Evolutionary conservation across 2,888 invertebrate species (phyloP).

Genomic region (Ectropis crepuscularia): DNA sequence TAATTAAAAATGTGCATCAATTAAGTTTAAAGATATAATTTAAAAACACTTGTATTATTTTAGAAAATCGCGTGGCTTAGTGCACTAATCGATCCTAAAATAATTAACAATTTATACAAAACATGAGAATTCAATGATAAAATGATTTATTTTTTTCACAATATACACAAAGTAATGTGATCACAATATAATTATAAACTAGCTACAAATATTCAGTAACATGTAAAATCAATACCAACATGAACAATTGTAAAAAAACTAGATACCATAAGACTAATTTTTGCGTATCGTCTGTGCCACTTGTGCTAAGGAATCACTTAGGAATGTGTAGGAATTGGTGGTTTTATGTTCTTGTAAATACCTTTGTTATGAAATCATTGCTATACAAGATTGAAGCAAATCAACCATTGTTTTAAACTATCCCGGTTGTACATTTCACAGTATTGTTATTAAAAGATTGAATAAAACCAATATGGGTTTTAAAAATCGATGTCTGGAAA

Average conservation of each 20-base stretch:
- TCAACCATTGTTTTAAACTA: too few relatives aligned
- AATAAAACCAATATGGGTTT: too few relatives aligned
- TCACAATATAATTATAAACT: constrained; percentile 22
- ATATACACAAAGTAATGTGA: constrained; percentile 21
- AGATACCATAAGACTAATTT: constrained; percentile 27
- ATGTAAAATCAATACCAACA: constrained; percentile 23
- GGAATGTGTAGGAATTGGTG: not conserved
- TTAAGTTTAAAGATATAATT: too few relatives aligned
- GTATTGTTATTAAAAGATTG: too few relatives aligned
- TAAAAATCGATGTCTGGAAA: too few relatives aligned
- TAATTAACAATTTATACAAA: constrained; percentile 3
- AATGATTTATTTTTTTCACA: constrained; percentile 34
- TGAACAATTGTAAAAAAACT: constrained; percentile 26
- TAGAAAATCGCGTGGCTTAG: too few relatives aligned
- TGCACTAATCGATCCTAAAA: not conserved
- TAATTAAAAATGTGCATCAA: too few relatives aligned
- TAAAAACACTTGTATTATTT: too few relatives aligned
- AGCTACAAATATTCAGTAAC: constrained; percentile 22
- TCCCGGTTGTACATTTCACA: too few relatives aligned
- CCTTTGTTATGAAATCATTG: not conserved
- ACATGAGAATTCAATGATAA: constrained; percentile 26
- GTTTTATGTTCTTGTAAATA: constrained; percentile 2
- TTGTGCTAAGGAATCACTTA: constrained; percentile 3
- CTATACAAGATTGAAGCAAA: not conserved
- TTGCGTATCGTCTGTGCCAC: constrained; percentile 3